Evolutionary conservation across 2,888 invertebrate genomes (phyloP).

Genomic region (Bruchidius siliquastri): DNA sequence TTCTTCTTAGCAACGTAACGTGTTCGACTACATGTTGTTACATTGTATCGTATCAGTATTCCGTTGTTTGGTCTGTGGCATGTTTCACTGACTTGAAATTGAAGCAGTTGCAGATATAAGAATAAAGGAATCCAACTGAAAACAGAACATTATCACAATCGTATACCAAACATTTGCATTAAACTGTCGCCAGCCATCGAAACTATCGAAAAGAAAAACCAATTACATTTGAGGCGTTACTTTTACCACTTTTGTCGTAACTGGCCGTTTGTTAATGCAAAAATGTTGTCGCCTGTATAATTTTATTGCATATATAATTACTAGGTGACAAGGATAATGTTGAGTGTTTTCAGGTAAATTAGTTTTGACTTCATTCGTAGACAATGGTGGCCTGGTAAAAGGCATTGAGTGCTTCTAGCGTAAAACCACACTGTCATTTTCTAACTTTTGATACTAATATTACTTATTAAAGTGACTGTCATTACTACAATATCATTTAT

Average conservation of each 20-base stretch:
- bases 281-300: slow-evolving; percentile 9
- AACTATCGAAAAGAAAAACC: background rate
- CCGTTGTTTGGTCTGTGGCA: background rate
- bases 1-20: too few species aligned
- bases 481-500: too few species aligned
- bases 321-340: slow-evolving; percentile 9
- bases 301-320: slow-evolving; percentile 6
- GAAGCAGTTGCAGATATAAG: background rate
- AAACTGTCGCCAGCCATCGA: background rate
- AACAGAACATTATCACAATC: background rate
- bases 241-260: slow-evolving; percentile 2
- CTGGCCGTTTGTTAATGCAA: slow-evolving; percentile 9
- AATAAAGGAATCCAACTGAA: background rate
- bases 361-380: background rate
- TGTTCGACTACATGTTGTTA: background rate
- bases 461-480: too few species aligned
- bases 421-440: too few species aligned
- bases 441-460: too few species aligned
- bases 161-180: background rate
- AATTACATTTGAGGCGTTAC: background rate
- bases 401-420: background rate
- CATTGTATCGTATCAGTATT: too few species aligned
- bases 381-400: background rate
- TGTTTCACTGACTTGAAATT: background rate
- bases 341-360: background rate